Evolutionary conservation across 92 coral and sea anemone species (phyloP).

Genomic region (Epizoanthus ramosus): DNA sequence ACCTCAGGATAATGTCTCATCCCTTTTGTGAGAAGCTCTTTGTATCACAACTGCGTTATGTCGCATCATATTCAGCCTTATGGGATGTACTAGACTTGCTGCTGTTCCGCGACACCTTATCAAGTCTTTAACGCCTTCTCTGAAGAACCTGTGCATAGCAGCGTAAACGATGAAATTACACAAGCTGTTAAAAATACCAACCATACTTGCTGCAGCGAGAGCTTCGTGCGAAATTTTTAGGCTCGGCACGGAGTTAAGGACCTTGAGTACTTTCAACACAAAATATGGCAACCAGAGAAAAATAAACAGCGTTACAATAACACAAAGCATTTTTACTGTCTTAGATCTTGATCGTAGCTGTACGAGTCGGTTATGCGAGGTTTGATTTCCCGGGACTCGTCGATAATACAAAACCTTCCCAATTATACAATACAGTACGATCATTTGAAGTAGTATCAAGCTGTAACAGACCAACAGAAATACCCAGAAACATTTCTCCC

Average conservation of each 20-base stretch:
- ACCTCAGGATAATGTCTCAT: no score
- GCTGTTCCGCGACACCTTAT: not conserved
- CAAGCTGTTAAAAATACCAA: slow-evolving; percentile 29
- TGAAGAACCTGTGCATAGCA: slow-evolving; percentile 34
- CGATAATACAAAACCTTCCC: slow-evolving; percentile 21
- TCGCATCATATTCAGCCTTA: not conserved
- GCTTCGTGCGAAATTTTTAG: slow-evolving; percentile 9
- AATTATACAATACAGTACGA: slow-evolving; percentile 12
- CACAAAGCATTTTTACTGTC: slow-evolving; percentile 28
- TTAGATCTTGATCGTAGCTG: slow-evolving; percentile 14
- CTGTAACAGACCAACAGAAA: slow-evolving; percentile 18
- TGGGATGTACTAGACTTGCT: not conserved
- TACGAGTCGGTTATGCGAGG: not conserved
- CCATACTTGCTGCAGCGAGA: slow-evolving; percentile 30
- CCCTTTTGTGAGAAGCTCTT: no score
- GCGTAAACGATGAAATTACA: slow-evolving; percentile 39
- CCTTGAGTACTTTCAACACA: slow-evolving; percentile 21
- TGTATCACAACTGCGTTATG: no score
- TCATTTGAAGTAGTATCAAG: slow-evolving; percentile 23
- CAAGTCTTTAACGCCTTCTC: slow-evolving; percentile 24
- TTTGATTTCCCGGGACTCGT: not conserved
- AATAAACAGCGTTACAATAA: slow-evolving; percentile 11
- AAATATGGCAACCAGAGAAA: slow-evolving; percentile 30
- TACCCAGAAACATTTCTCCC: slow-evolving; percentile 32
- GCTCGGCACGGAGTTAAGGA: not conserved